Percentiles rank a stretch among this genome's conserved stretches.
Conservation (phyloP, 2,888 invertebrate species). For the Zhuqinia jingwanae region DNA sequence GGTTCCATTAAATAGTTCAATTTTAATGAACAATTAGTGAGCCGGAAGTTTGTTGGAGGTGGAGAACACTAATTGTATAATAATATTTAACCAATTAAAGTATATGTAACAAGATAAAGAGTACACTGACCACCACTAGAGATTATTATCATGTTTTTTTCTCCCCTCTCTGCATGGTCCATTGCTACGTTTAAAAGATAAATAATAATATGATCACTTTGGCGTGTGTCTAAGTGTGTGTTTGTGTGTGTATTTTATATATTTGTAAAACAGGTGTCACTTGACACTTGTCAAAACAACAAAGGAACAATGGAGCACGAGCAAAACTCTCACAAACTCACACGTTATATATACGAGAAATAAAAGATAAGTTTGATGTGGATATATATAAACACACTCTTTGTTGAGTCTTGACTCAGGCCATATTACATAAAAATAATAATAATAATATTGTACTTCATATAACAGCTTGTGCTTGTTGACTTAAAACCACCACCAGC, state of each 20-base stretch:
- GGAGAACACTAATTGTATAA: neutral
- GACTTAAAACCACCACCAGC: constrained; percentile 1
- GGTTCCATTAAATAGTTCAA: no score
- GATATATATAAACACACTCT: no score
- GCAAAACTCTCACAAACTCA: neutral
- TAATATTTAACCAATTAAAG: constrained; percentile 2
- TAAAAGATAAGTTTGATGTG: neutral
- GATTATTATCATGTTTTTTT: neutral
- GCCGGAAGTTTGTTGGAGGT: neutral
- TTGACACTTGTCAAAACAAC: constrained; percentile 2
- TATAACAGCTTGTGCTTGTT: neutral
- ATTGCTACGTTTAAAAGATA: neutral
- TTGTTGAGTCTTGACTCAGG: no score
- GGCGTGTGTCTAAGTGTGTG: no score
- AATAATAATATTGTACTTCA: neutral
- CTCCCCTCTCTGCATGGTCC: no score
- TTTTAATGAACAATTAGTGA: neutral
- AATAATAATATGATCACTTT: neutral
- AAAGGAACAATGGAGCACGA: constrained; percentile 33
- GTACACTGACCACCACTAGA: no score
- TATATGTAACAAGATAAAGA: neutral
- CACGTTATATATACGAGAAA: neutral
- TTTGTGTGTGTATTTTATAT: no score
- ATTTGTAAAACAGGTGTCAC: constrained; percentile 12
- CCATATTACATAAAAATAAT: neutral